Conservation (phyloP, 1,140 invertebrate genomes). For the Cylas formicarius region DNA sequence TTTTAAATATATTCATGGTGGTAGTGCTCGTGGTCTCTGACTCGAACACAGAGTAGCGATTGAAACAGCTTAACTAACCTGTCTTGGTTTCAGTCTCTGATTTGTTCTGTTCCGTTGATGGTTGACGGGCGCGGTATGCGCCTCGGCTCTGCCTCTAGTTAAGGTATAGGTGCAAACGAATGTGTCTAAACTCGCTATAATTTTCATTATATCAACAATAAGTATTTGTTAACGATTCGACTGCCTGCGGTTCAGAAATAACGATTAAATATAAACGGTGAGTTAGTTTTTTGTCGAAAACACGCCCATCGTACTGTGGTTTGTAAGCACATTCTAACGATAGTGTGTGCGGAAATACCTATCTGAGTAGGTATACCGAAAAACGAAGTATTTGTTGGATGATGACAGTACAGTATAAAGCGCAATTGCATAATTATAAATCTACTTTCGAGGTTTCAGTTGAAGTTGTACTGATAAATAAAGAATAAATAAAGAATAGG, state of each 20-base stretch:
- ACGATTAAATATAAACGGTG: constrained; percentile 24
- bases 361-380: constrained; percentile 24
- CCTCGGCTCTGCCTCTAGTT: not conserved
- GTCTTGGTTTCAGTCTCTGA: no score
- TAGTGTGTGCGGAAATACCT: constrained; percentile 25
- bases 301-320: constrained; percentile 6
- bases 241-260: constrained; percentile 24
- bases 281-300: constrained; percentile 19
- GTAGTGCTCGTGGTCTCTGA: no score
- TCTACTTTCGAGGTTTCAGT: constrained; percentile 17
- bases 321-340: constrained; percentile 1
- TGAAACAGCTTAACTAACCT: no score
- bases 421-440: constrained; percentile 18
- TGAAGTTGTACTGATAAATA: constrained; percentile 20
- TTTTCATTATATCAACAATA: constrained; percentile 4
- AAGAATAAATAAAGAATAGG: not conserved
- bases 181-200: not conserved
- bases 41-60: no score
- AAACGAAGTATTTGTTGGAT: constrained; percentile 29
- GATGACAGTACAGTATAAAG: constrained; percentile 30
- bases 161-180: no score
- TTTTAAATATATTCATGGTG: no score
- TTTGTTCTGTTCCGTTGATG: no score
- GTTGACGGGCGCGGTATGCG: constrained; percentile 25
- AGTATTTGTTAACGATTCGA: constrained; percentile 16